Evolutionary conservation across 2,888 invertebrate genomes (phyloP).

Genomic region (Physocephala rufipes): DNA sequence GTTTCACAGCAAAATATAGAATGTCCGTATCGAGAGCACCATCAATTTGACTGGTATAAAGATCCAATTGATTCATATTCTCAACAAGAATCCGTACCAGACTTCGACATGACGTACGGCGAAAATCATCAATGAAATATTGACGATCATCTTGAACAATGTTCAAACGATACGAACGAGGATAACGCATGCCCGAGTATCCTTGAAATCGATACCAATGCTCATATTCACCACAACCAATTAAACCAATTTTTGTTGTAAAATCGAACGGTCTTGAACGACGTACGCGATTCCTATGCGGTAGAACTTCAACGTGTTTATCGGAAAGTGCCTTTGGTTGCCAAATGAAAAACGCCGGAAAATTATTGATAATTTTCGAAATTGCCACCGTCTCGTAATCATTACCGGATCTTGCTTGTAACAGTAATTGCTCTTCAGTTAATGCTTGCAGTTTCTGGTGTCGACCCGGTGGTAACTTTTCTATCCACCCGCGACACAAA

Average conservation of each 20-base stretch:
- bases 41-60: conserved; percentile 66
- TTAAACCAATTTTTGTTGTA: conserved; percentile 67
- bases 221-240: conserved; percentile 59
- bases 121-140: conserved; percentile 71
- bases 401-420: conserved; percentile 58
- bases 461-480: conserved; percentile 69
- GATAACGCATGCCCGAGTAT: conserved; percentile 70
- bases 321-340: conserved; percentile 65
- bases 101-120: conserved; percentile 80
- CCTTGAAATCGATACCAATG: conserved; percentile 59
- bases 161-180: conserved; percentile 69
- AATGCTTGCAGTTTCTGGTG: conserved; percentile 57
- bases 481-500: conserved; percentile 76
- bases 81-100: conserved; percentile 70
- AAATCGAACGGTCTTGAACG: conserved; percentile 62
- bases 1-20: conserved; percentile 47
- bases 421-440: conserved; percentile 54
- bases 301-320: conserved; percentile 54
- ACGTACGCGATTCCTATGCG: conserved; percentile 58
- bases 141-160: conserved; percentile 54
- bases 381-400: conserved; percentile 66
- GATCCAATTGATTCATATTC: conserved; percentile 38
- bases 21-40: conserved; percentile 65
- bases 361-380: conserved; percentile 71
- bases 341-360: conserved; percentile 79